A percentile compares a stretch with the other conserved stretches of the same genome.
phyloP scores from a whole-genome alignment of 2,888 invertebrate genomes.

The Ornithoptera priamus region DNA sequence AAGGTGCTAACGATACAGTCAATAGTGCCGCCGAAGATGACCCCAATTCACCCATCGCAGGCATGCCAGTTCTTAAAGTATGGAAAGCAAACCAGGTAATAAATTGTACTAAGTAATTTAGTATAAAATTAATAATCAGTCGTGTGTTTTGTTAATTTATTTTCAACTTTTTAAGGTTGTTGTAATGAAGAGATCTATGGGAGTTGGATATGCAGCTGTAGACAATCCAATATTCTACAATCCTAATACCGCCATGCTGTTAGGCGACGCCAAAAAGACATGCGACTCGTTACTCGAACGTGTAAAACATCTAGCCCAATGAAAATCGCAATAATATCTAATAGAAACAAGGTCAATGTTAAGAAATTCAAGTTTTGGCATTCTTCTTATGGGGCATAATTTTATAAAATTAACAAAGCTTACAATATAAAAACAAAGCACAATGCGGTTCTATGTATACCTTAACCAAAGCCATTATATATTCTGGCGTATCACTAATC shows the following conservation, averaged over 20 bases:
- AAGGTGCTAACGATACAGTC: constrained; percentile 93
- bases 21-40: constrained; percentile 95
- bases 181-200: constrained; percentile 94
- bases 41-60: constrained; percentile 94
- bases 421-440: background rate
- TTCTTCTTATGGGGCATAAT: background rate
- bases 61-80: constrained; percentile 94
- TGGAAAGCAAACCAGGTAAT: constrained; percentile 91
- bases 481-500: background rate
- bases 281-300: constrained; percentile 89
- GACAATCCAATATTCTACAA: constrained; percentile 97
- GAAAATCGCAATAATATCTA: constrained; percentile 29
- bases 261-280: constrained; percentile 95
- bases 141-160: background rate
- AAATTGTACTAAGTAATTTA: background rate
- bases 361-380: background rate
- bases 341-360: background rate
- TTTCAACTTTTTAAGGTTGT: constrained; percentile 80
- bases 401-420: background rate
- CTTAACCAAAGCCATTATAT: no score
- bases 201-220: constrained; percentile 94
- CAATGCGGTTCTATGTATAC: background rate
- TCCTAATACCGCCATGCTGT: constrained; percentile 91
- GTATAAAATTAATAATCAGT: background rate
- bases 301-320: constrained; percentile 72